Conservation (phyloP, 2,888 invertebrate genomes). For the Macaria notata region DNA sequence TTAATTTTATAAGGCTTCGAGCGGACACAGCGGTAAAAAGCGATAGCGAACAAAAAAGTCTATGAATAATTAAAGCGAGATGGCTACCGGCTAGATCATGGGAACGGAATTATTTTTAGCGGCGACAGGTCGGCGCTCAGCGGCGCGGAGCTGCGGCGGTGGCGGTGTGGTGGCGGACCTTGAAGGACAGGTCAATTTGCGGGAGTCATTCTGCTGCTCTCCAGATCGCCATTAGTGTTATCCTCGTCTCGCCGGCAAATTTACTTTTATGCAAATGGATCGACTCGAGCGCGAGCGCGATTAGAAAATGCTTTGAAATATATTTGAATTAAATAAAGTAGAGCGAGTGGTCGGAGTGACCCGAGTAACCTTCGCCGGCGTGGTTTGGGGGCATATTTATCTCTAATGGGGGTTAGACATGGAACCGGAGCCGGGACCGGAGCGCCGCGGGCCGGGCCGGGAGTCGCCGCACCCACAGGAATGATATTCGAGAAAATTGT, state of each 20-base stretch:
- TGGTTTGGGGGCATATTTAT: slow-evolving; percentile 78
- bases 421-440: slow-evolving; percentile 65
- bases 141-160: slow-evolving; percentile 47
- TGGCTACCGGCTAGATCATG: slow-evolving; percentile 80
- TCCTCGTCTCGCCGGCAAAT: slow-evolving; percentile 46
- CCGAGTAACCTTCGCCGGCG: slow-evolving; percentile 56
- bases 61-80: slow-evolving; percentile 82
- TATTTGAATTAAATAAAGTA: slow-evolving; percentile 54
- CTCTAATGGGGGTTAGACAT: slow-evolving; percentile 75
- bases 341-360: slow-evolving; percentile 57
- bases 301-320: slow-evolving; percentile 51
- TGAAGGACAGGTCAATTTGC: slow-evolving; percentile 81
- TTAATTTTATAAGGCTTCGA: slow-evolving; percentile 78
- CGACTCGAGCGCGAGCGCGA: slow-evolving; percentile 44
- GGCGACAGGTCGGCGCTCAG: slow-evolving; percentile 70
- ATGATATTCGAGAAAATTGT: slow-evolving; percentile 79
- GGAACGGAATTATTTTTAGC: slow-evolving; percentile 78
- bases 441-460: slow-evolving; percentile 70
- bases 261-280: slow-evolving; percentile 59
- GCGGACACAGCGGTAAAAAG: slow-evolving; percentile 75
- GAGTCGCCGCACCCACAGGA: slow-evolving; percentile 65
- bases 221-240: slow-evolving; percentile 54
- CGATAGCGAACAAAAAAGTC: slow-evolving; percentile 76
- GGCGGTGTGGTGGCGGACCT: slow-evolving; percentile 23
- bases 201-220: slow-evolving; percentile 63